Conservation (phyloP, 2,113 vertebrate genomes). For the Numenius arquata region DNA sequence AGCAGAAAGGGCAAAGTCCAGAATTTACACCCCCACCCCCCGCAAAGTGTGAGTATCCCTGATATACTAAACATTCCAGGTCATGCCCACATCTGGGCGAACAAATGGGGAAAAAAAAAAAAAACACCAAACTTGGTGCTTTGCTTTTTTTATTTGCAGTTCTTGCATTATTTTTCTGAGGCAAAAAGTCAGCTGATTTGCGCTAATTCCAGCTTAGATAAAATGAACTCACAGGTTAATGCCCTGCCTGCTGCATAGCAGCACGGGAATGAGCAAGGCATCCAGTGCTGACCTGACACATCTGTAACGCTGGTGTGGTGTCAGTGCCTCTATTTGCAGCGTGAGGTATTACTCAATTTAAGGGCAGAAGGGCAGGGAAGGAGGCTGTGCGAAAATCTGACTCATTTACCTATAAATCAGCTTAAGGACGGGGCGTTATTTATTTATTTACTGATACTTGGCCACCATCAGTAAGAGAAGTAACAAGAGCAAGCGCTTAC, state of each 20-base stretch:
- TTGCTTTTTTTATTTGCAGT: not conserved
- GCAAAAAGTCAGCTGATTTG: not conserved
- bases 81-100: not conserved
- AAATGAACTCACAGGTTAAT: not conserved
- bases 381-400: not conserved
- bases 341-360: not conserved
- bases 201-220: not conserved
- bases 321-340: not conserved
- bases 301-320: not conserved
- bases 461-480: not conserved
- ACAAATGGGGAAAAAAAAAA: not conserved
- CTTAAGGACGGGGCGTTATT: not conserved
- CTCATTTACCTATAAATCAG: not conserved
- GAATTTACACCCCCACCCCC: not conserved
- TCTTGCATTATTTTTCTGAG: not conserved
- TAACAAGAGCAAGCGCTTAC: not conserved
- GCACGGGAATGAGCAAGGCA: not conserved
- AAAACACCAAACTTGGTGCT: not conserved
- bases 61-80: not conserved
- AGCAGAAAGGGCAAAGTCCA: not conserved
- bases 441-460: not conserved
- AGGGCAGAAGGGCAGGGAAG: not conserved
- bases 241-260: not conserved
- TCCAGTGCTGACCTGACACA: not conserved
- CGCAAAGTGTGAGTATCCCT: not conserved